Conservation (phyloP, 2,797 vertebrate species). For the Pampus argenteus region DNA sequence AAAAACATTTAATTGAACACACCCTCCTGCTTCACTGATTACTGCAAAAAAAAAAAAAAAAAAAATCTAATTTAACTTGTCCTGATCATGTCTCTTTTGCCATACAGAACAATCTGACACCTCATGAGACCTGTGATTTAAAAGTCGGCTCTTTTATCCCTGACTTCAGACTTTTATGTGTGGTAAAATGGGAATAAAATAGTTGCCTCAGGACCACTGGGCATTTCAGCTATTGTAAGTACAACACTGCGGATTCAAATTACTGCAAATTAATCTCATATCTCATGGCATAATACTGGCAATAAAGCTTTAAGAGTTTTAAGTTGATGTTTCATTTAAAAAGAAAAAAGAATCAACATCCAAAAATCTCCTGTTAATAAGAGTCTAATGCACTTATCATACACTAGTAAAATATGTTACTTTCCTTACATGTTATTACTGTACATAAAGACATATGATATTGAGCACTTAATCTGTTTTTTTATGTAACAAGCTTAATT, state of each 20-base stretch:
- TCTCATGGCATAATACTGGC: not conserved
- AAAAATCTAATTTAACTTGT: conserved; percentile 78
- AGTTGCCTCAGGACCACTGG: conserved; percentile 6
- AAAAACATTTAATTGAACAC: conserved; percentile 85
- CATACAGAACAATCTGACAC: conserved; percentile 53
- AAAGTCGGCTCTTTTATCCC: conserved; percentile 54
- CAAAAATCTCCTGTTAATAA: not conserved
- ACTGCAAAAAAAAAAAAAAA: too few relatives aligned
- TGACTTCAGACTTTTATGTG: conserved; percentile 43
- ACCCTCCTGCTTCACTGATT: conserved; percentile 80
- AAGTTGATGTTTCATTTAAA: not conserved
- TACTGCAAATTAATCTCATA: conserved; percentile 9
- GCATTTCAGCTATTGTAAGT: conserved; percentile 1
- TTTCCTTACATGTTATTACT: not conserved
- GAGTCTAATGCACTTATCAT: not conserved
- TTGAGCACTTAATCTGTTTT: not conserved
- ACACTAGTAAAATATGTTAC: not conserved
- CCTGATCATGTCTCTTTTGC: conserved; percentile 57
- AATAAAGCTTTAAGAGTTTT: not conserved
- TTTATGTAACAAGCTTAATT: not conserved
- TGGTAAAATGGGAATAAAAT: conserved; percentile 29
- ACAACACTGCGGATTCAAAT: not conserved
- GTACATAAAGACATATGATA: not conserved
- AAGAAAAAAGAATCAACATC: not conserved
- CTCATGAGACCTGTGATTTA: conserved; percentile 59